These are phyloP conservation scores for Reticulitermes speratus DNA, from an alignment of 1,140 invertebrate genomes.

Conservation along the genomic window DNA sequence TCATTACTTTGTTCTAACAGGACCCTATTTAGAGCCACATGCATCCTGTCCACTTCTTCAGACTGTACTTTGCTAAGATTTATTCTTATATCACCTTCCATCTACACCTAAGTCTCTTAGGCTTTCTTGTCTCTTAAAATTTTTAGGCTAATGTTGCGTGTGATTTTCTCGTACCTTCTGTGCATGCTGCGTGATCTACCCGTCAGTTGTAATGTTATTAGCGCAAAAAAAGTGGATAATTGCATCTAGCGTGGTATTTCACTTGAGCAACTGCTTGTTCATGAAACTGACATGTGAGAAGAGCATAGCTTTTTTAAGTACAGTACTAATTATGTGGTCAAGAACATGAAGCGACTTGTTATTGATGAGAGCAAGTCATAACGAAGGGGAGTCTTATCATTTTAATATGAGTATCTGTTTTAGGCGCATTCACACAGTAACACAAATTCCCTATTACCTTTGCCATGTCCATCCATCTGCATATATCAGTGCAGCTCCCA, in stretches of 20 bases:
- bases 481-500: too few species aligned
- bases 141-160: neutral
- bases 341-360: too few species aligned
- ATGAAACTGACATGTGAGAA: neutral
- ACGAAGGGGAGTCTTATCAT: too few species aligned
- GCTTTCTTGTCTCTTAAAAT: neutral
- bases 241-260: neutral
- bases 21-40: neutral
- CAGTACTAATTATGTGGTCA: too few species aligned
- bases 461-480: too few species aligned
- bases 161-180: neutral
- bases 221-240: neutral
- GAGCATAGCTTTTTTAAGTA: too few species aligned
- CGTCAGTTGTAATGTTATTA: neutral
- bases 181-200: neutral
- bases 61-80: neutral
- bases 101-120: neutral
- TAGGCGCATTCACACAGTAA: too few species aligned
- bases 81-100: neutral
- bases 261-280: neutral
- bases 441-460: too few species aligned
- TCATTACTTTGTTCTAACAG: neutral
- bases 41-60: neutral
- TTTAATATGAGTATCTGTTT: too few species aligned
- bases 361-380: too few species aligned